phyloP scores from a whole-genome alignment of 2,797 vertebrate species.

The Pipistrellus kuhlii region DNA sequence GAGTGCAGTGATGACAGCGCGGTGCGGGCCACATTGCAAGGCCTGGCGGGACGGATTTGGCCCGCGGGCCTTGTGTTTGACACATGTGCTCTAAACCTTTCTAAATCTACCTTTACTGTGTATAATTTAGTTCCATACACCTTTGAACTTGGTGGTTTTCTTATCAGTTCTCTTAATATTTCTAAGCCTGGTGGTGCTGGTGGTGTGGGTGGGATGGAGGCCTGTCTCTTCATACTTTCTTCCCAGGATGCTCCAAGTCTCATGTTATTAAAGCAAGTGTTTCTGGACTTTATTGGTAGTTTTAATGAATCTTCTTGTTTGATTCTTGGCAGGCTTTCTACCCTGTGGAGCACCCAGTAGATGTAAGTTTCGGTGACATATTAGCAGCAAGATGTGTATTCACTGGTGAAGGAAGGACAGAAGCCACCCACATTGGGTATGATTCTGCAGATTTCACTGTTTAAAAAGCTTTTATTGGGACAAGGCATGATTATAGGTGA shows the following conservation, averaged over 20 bases:
- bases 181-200: not conserved
- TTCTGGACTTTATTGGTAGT: conserved; percentile 1
- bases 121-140: not conserved
- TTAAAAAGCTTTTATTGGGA: not conserved
- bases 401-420: conserved; percentile 93
- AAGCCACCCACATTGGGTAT: conserved; percentile 95
- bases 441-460: conserved; percentile 54
- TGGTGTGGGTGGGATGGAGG: not conserved
- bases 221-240: not conserved
- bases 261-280: not conserved
- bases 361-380: conserved; percentile 92
- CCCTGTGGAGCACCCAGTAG: conserved; percentile 89
- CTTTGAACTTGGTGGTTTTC: not conserved
- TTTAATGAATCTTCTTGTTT: not conserved
- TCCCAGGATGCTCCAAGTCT: not conserved
- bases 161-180: not conserved
- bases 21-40: too few relatives aligned
- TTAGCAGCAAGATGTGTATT: conserved; percentile 96
- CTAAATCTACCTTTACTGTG: not conserved
- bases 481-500: not conserved
- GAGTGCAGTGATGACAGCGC: too few relatives aligned
- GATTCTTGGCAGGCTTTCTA: conserved; percentile 94
- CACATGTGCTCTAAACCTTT: not conserved
- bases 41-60: too few relatives aligned
- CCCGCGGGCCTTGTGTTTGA: too few relatives aligned